Evolutionary conservation across 2,797 vertebrate species (phyloP).

Genomic region (Tokudaia muenninki): DNA sequence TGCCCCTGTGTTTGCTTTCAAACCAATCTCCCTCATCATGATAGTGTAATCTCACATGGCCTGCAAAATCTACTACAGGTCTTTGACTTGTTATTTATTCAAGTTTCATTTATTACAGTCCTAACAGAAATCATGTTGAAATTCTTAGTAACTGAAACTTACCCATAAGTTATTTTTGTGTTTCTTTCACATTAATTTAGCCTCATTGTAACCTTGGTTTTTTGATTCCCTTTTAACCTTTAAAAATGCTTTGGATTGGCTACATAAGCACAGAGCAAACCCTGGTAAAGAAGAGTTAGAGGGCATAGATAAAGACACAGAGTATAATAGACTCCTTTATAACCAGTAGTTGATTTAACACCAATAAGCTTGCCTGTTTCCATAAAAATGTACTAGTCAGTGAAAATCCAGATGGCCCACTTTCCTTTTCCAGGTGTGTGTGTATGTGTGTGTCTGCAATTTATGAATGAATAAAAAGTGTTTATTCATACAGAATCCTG

Average conservation of each 20-base stretch:
- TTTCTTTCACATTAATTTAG: constrained; percentile 39
- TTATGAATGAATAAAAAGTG: constrained; percentile 22
- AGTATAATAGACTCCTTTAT: neutral
- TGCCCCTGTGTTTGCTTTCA: neutral
- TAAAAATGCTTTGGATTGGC: constrained; percentile 34
- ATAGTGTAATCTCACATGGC: neutral
- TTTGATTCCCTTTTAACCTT: constrained; percentile 14
- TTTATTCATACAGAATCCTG: neutral
- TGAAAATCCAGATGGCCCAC: constrained; percentile 18
- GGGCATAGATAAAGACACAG: neutral
- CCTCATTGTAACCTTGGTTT: neutral
- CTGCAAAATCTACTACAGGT: neutral
- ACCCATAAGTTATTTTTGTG: neutral
- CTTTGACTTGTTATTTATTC: neutral
- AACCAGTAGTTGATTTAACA: constrained; percentile 34
- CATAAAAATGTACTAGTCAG: neutral
- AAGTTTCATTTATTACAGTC: constrained; percentile 3
- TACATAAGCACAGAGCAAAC: neutral
- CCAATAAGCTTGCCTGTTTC: constrained; percentile 17
- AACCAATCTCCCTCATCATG: neutral
- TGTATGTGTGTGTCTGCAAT: neutral
- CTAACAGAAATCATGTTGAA: neutral
- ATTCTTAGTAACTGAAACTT: neutral
- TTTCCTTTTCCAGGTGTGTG: neutral
- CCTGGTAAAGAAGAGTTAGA: neutral